Percentiles rank a stretch among this genome's conserved stretches.
Evolutionary conservation across 92 coral and sea anemone genomes (phyloP).

Genomic region (Parazoanthus darwini): DNA sequence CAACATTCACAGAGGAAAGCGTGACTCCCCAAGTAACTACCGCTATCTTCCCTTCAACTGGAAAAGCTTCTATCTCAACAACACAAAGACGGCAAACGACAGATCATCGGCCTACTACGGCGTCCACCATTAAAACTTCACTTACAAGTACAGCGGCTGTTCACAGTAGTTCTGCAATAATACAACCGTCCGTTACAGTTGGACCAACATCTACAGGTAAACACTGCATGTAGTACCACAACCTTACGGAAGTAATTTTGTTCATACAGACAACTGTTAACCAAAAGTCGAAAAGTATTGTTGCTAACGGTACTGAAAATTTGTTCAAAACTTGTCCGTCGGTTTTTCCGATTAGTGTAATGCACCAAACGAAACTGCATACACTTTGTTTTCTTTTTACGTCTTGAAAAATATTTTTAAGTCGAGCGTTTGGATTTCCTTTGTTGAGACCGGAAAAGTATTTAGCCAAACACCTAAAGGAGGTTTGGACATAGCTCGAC

Average conservation of each 20-base stretch:
- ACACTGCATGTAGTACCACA: too few species aligned
- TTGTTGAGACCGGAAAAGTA: too few species aligned
- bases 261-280: neutral
- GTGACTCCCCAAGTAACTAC: neutral
- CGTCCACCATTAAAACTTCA: neutral
- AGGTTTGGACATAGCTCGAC: too few species aligned
- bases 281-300: rapidly evolving
- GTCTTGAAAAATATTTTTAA: too few species aligned
- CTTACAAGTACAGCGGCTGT: neutral
- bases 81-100: neutral
- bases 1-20: too few species aligned
- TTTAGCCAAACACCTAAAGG: too few species aligned
- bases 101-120: neutral
- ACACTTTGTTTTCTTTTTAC: too few species aligned
- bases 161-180: neutral
- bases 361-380: too few species aligned
- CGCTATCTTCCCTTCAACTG: neutral
- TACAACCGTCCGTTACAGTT: neutral
- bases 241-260: neutral
- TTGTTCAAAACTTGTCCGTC: too few species aligned
- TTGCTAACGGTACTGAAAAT: too few species aligned
- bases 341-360: too few species aligned
- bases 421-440: too few species aligned
- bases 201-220: neutral
- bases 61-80: neutral